Base-by-base conservation (phyloP, 1,140 invertebrate species). In the Holotrichia oblita region DNA sequence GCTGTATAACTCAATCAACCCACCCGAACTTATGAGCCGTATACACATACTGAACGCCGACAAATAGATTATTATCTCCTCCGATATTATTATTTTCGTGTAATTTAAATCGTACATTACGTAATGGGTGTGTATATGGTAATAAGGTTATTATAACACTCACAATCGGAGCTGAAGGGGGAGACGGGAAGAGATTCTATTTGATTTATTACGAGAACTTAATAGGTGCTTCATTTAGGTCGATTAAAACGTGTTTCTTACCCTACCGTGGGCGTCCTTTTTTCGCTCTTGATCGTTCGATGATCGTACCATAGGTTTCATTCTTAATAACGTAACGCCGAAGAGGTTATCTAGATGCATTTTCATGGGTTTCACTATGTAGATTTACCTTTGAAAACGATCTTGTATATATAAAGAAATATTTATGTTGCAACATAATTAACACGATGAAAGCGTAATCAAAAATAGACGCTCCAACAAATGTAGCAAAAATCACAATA, bases 111-210 rank as follows among this genome's bases (percentile, higher is more conserved):
- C 79, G 79, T 34, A 69, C 61, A 69, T 82, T 84, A 73, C 82
- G 77, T 82, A 83, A 81, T 80, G 76, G 81, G 76, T 83, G 82
- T 78, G 80, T 69, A 69, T 81, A 83, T 81, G 82, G 81, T 79
- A 80, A 82, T 83, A 78, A 72, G 79, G 78, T 78, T 80, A 80
- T 81, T 81, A 79, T 80, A 80, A 22, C 27, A 75, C 20, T 69
- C 27, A 34, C 27, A 34, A 34, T 34, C 27, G 27, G 27, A 34
- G 27, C 27, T 34, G 27, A 34, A 34, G 27, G 1, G 27, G 61
- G 20, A 69, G 22, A 17, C 40, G 77, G 77, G 79, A 77, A 80
- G 76, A 77, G 61, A 77, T 79, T 73, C 78, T 80, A 77, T 81
- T 81, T 83, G 81, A 83, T 81, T 81, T 81, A 83, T 83, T 73